Evolutionary conservation across 2,797 vertebrate species (phyloP).

Genomic region (Choloepus didactylus): DNA sequence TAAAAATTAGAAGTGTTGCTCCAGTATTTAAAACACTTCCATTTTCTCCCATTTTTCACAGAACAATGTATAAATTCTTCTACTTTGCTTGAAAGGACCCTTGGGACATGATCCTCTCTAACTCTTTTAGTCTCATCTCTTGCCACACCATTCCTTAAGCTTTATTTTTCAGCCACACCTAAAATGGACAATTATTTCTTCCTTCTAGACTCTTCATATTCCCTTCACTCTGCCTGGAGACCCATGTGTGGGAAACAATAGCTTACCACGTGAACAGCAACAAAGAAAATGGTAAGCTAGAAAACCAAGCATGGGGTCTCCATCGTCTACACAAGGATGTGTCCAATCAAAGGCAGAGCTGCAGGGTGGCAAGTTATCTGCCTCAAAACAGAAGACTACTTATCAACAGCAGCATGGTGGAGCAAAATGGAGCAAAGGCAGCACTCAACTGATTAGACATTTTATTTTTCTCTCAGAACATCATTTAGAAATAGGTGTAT

Average conservation of each 20-base stretch:
- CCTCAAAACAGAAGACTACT: fast-evolving
- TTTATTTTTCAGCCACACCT: neutral
- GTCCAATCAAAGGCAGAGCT: neutral
- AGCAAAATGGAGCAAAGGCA: neutral
- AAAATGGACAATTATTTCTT: neutral
- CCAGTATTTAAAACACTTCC: neutral
- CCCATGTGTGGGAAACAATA: neutral
- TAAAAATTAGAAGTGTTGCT: neutral
- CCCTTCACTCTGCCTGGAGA: neutral
- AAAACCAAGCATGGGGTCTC: neutral
- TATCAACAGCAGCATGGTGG: fast-evolving
- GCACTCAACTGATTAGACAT: too few species aligned
- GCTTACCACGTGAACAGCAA: neutral
- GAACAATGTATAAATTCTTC: neutral
- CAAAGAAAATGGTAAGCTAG: neutral
- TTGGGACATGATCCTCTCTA: neutral
- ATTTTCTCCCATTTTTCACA: neutral
- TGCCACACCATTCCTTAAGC: neutral
- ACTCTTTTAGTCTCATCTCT: neutral
- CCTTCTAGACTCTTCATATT: neutral
- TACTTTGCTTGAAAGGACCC: neutral
- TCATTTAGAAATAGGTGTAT: neutral
- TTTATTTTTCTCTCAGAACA: neutral
- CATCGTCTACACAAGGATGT: neutral
- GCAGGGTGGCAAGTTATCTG: too few species aligned